Base-by-base conservation (phyloP, 2,888 invertebrate genomes). In the Cheilosia pagana region DNA sequence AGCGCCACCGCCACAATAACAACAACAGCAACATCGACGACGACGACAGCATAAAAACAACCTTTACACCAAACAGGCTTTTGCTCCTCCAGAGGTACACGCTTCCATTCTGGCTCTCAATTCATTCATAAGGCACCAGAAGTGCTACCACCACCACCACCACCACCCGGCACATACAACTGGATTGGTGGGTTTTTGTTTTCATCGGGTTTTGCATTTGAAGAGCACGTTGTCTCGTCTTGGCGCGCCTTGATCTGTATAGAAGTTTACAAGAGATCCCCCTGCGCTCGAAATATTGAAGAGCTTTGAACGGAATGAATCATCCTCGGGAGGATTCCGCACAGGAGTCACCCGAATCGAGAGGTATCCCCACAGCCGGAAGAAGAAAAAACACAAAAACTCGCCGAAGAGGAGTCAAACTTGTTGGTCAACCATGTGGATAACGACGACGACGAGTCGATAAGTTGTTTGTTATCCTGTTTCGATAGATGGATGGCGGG, bases 71-170 rank as follows among this genome's bases (percentile, higher is more conserved):
- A 78, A 78, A 78, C 78, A 71, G 78, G 78, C 78, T 78, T 78
- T 78, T 60, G 65, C 78, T 78, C 78, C 71, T 78, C 78, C 71
- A 71, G 71, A 67, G 67, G 48, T 41, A 43, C 45, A 75, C 59
- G 74, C 83, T 85, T 74, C 85, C 85, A 85, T 85, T 85, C 85
- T 85, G 81, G 67, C 81, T 81, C 71, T 75, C 70, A 85, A 81
- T 76, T 85, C 85, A 85, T 85, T 85, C 85, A 85, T 85, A 85
- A 85, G 75, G 81, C 85, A 85, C 85, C 81, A 85, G 75, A 85
- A 85, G 85, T 85, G 81, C 85, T 85, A 85, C 77, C 82, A 28
- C 41, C 41, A 41, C 19, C 16, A 19, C 45, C 45, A 48, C 50
- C 50, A 50, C 59, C 70, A 53, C 72, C 74, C 79, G 67, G 67